phyloP scores from a whole-genome alignment of 2,888 invertebrate species.

The Xanthorhoe spadicearia region DNA sequence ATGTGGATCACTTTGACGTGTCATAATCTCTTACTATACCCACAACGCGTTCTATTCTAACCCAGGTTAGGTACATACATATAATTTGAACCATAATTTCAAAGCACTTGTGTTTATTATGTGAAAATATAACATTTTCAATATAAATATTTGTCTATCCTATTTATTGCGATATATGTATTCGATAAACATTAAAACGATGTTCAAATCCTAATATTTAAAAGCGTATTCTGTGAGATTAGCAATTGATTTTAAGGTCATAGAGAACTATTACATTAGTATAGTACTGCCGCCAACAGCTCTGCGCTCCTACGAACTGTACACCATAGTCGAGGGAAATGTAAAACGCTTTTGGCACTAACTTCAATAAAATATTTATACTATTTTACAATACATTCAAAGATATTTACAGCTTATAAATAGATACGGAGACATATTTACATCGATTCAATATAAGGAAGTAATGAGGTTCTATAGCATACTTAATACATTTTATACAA shows the following conservation, averaged over 20 bases:
- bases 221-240: conserved; percentile 68
- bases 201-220: conserved; percentile 64
- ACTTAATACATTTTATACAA: conserved; percentile 60
- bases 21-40: conserved; percentile 47
- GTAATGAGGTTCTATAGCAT: conserved; percentile 60
- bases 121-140: conserved; percentile 49
- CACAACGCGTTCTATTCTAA: conserved; percentile 41
- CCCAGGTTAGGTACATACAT: conserved; percentile 23
- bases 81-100: conserved; percentile 29
- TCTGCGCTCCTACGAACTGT: conserved; percentile 55
- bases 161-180: conserved; percentile 40
- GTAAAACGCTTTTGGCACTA: conserved; percentile 83
- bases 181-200: conserved; percentile 43
- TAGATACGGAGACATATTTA: conserved; percentile 60
- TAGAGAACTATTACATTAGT: conserved; percentile 42
- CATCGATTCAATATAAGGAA: conserved; percentile 55
- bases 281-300: conserved; percentile 40
- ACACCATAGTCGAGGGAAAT: conserved; percentile 64
- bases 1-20: conserved; percentile 48
- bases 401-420: conserved; percentile 78
- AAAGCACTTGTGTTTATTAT: conserved; percentile 40
- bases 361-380: conserved; percentile 75
- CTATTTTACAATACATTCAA: conserved; percentile 75
- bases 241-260: conserved; percentile 54
- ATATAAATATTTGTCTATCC: conserved; percentile 38